Evolutionary conservation across 92 coral and sea anemone species (phyloP), one percentile per base, ranked within the genome.

Genomic region (Heliopora coerulea): DNA sequence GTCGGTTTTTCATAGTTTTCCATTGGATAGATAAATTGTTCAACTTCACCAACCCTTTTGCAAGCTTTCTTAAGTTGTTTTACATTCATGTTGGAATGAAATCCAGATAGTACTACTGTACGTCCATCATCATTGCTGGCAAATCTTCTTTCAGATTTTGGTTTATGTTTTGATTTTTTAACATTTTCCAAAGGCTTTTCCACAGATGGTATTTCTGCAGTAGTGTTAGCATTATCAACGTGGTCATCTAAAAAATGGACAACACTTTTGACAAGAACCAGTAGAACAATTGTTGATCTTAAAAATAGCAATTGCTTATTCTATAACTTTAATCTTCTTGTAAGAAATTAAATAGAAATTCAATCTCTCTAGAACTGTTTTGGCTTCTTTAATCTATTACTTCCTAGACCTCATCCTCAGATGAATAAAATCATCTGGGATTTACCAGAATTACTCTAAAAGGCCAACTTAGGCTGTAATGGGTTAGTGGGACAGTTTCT

Each of bases 1-100:
- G 90, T 89, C 66, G 93, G 80, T 41, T 76, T 57, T 18, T 86
- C 88, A 18, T 88, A 72, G 0, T 78, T 90, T 48, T 83, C 96
- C 9, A 88, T 83, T 1, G 99, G 99, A 41, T 81, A 90, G 8
- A 80, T 85, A 49, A 86, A 85, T 48, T 84, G 80, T 46, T 88
- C 95, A 23, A 95, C 46, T 56, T 85, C 80, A 11, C 93, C 91
- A 48, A 79, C 30, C 61, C 85, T 85, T 21, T 89, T 83, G 39
- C 91, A 88, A 46, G 83, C 81, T 77, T 95, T 90, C 39, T 87
- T 73, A 15, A 95, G 73, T 48, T 95, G 85, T 66, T 88, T 95
- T 56, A 73, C 32, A 18, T 88, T 80, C 39, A 86, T 56, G 1
- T 56, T 80, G 26, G 83, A 46, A 35, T 91, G 72, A 14, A 95